phyloP scores from a whole-genome alignment of 2,113 vertebrate species.

The Onychostruthus taczanowskii region DNA sequence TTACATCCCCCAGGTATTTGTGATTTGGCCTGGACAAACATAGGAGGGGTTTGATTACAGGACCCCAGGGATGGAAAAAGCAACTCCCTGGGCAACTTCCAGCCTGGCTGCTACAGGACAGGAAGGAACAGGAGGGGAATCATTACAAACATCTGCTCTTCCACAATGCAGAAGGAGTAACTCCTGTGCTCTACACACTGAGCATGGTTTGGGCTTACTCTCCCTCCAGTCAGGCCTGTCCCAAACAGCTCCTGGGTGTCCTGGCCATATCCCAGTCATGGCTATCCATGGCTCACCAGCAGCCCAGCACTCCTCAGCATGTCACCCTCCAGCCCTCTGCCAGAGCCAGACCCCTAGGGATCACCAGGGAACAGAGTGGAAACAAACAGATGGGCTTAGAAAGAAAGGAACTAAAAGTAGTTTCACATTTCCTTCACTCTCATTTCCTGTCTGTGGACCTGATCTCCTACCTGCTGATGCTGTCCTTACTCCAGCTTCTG shows the following conservation, averaged over 20 bases:
- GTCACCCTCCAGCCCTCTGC: not conserved
- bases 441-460: not conserved
- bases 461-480: not conserved
- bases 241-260: not conserved
- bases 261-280: accelerated
- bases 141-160: not conserved
- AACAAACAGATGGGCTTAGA: accelerated
- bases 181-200: too few species aligned
- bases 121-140: not conserved
- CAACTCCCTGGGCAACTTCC: not conserved
- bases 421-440: not conserved
- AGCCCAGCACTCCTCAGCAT: not conserved
- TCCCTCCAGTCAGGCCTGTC: accelerated
- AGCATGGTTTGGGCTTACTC: not conserved
- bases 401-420: not conserved
- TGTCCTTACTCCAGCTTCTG: not conserved
- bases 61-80: not conserved
- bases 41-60: not conserved
- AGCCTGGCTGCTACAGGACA: not conserved
- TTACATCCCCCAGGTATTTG: not conserved
- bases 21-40: accelerated
- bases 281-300: not conserved
- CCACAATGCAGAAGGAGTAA: accelerated
- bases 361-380: accelerated
- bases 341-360: not conserved